These are phyloP conservation scores for Stenolophus ochropezus DNA, from an alignment of 2,888 invertebrate genomes.

Conservation along the genomic window DNA sequence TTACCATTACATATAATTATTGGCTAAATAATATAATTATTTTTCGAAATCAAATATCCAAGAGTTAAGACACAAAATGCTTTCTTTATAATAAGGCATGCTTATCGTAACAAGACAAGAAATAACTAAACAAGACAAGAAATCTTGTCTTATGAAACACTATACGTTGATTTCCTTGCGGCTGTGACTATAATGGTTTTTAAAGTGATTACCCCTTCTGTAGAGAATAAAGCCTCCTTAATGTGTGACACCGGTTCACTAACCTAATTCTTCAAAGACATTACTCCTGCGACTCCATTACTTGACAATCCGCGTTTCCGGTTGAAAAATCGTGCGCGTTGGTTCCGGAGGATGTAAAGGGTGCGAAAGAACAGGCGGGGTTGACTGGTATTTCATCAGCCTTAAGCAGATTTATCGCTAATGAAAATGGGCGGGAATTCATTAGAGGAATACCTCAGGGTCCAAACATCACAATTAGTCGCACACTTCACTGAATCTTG, in stretches of 20 bases:
- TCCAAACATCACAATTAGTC: conserved; percentile 59
- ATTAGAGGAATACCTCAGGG: conserved; percentile 57
- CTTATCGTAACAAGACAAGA: too few species aligned
- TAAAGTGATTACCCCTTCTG: background rate
- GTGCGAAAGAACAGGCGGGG: background rate
- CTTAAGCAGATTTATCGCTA: conserved; percentile 57
- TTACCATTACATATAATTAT: too few species aligned
- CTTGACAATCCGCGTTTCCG: conserved; percentile 29
- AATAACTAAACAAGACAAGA: too few species aligned
- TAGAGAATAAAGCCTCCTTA: background rate
- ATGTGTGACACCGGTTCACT: background rate
- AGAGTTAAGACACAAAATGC: too few species aligned
- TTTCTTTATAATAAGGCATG: too few species aligned
- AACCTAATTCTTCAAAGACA: conserved; percentile 43
- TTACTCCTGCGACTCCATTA: conserved; percentile 4
- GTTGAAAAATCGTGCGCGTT: conserved; percentile 36
- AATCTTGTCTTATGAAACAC: too few species aligned
- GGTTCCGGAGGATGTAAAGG: background rate
- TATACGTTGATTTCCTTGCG: too few species aligned
- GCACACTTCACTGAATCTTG: conserved; percentile 46
- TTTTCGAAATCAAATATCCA: too few species aligned
- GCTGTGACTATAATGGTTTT: background rate
- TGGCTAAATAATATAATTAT: too few species aligned
- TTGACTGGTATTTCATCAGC: conserved; percentile 47
- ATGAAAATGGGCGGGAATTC: conserved; percentile 56